Conservation (phyloP, 2,113 vertebrate species). For the Aplodontia rufa region DNA sequence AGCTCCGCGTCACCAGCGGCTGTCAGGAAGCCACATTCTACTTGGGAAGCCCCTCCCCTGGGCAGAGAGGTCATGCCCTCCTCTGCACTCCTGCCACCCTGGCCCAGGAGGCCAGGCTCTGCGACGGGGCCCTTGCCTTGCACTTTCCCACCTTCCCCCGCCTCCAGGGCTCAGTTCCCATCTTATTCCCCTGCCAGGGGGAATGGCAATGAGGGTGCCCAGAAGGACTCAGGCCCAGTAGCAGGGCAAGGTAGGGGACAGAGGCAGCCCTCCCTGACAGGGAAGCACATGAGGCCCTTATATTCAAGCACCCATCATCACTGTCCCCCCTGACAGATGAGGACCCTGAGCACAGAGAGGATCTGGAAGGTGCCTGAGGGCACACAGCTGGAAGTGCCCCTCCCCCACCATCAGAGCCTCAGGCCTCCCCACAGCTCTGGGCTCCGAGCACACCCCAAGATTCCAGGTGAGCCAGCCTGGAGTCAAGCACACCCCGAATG, state of each 20-base stretch:
- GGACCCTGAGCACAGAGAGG: not conserved
- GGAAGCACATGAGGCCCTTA: not conserved
- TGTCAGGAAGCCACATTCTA: not conserved
- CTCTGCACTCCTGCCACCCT: not conserved
- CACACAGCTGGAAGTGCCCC: not conserved
- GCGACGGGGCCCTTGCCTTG: too few species aligned
- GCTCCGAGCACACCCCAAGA: not conserved
- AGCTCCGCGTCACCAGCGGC: not conserved
- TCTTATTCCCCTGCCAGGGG: too few species aligned
- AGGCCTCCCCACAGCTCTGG: fast-evolving
- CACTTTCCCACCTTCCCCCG: not conserved
- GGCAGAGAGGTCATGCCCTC: not conserved
- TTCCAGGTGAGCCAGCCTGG: not conserved
- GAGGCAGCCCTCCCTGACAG: not conserved
- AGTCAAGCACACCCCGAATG: not conserved
- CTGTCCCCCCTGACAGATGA: not conserved
- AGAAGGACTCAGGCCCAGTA: not conserved
- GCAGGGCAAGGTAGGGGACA: conserved; percentile 65
- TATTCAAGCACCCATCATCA: not conserved
- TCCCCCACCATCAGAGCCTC: not conserved
- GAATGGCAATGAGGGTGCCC: too few species aligned
- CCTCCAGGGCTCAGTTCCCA: not conserved
- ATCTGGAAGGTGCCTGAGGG: not conserved
- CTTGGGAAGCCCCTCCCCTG: not conserved
- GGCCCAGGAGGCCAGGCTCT: not conserved